Percentiles rank a stretch among this genome's conserved stretches.
These are phyloP conservation scores for Tetanocera ferruginea DNA, from an alignment of 2,888 invertebrate species.

Conservation along the genomic window DNA sequence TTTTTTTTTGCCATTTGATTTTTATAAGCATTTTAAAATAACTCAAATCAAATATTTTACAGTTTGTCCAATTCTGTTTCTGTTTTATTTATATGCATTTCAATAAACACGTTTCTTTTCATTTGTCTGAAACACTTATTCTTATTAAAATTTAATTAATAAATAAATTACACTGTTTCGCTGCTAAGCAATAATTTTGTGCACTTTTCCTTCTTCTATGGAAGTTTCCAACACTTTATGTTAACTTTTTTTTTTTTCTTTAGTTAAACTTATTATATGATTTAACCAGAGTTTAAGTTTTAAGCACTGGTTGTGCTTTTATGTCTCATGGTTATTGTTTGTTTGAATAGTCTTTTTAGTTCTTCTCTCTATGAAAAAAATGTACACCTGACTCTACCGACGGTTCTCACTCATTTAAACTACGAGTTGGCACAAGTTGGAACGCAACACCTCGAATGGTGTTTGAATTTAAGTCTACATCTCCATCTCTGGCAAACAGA, in stretches of 20 bases:
- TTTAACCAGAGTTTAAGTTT: no score
- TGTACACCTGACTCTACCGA: constrained; percentile 57
- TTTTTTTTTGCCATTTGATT: neutral
- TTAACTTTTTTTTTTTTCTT: no score
- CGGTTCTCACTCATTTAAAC: constrained; percentile 60
- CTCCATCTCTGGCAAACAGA: neutral
- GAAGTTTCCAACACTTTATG: neutral
- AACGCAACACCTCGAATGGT: constrained; percentile 23
- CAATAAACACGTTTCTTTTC: neutral
- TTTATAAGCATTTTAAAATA: neutral
- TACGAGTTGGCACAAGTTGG: constrained; percentile 21
- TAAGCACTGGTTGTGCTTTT: no score
- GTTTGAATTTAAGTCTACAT: neutral
- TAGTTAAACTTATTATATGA: no score
- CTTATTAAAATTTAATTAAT: neutral
- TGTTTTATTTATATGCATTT: neutral
- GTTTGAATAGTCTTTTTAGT: neutral
- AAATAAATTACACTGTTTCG: neutral
- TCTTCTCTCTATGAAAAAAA: neutral
- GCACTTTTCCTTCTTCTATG: no score
- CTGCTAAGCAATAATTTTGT: no score
- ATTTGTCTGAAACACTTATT: no score
- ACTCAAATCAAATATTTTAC: neutral
- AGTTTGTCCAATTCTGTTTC: neutral
- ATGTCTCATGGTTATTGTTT: neutral